These are phyloP conservation scores for Numida meleagris DNA, from an alignment of 2,113 vertebrate genomes.

Conservation along the genomic window DNA sequence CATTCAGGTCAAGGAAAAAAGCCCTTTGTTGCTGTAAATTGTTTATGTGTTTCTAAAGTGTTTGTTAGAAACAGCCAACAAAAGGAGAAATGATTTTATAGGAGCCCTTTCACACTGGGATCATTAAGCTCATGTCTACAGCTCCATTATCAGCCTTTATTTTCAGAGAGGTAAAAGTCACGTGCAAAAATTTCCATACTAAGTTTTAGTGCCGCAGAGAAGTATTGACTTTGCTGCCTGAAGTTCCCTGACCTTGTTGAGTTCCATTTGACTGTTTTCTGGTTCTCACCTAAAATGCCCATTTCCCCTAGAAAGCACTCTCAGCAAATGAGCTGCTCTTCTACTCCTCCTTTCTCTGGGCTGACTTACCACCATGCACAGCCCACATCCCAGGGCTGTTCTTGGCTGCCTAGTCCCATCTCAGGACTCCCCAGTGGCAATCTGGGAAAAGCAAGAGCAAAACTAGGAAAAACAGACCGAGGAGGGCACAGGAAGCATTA, in stretches of 20 bases:
- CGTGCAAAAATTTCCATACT: constrained; percentile 6
- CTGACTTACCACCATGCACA: accelerated
- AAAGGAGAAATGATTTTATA: constrained; percentile 31
- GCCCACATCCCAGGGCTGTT: accelerated
- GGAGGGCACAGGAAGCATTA: background rate
- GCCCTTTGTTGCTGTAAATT: constrained; percentile 49
- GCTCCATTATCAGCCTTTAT: constrained; percentile 45
- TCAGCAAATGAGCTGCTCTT: background rate
- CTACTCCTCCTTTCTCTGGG: background rate
- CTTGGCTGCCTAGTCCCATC: background rate
- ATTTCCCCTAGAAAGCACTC: background rate
- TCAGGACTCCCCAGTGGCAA: background rate
- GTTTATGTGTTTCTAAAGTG: constrained; percentile 47
- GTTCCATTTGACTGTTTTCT: background rate
- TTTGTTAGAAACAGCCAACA: constrained; percentile 26
- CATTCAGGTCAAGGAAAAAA: background rate
- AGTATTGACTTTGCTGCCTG: background rate
- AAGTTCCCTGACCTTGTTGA: background rate
- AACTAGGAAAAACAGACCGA: background rate
- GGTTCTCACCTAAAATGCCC: constrained; percentile 8
- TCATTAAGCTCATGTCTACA: constrained; percentile 32
- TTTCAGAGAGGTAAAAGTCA: constrained; percentile 36
- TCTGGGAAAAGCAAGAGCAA: background rate
- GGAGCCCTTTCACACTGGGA: constrained; percentile 38
- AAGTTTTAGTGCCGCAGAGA: background rate